Evolutionary conservation across 2,797 vertebrate genomes (phyloP).

Genomic region (Acanthiza pusilla): DNA sequence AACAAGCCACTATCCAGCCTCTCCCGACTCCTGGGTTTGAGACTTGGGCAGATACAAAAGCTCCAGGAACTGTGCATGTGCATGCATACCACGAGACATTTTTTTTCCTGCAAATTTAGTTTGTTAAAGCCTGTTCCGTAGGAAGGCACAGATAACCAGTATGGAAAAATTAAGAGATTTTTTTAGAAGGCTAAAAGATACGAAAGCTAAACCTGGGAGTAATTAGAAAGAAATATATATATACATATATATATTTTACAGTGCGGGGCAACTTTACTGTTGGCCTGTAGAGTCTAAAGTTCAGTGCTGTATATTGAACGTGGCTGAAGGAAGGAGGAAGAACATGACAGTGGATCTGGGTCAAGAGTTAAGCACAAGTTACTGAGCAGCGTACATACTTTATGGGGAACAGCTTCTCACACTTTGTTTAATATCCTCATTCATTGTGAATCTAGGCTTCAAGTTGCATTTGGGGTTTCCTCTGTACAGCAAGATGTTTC

Average conservation of each 20-base stretch:
- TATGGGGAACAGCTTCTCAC: slow-evolving; percentile 88
- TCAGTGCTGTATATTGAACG: slow-evolving; percentile 61
- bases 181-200: slow-evolving; percentile 71
- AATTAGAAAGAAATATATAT: slow-evolving; percentile 69
- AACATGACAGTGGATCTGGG: slow-evolving; percentile 54
- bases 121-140: slow-evolving; percentile 85
- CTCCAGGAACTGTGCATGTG: slow-evolving; percentile 92
- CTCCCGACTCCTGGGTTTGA: slow-evolving; percentile 98
- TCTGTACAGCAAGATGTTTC: slow-evolving; percentile 84
- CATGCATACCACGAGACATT: slow-evolving; percentile 92
- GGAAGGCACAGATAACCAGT: slow-evolving; percentile 76
- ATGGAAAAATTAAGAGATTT: slow-evolving; percentile 65
- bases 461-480: slow-evolving; percentile 85
- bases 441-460: slow-evolving; percentile 86
- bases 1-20: slow-evolving; percentile 98
- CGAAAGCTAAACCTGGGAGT: slow-evolving; percentile 61
- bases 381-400: slow-evolving; percentile 73
- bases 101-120: slow-evolving; percentile 84
- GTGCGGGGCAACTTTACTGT: slow-evolving; percentile 64
- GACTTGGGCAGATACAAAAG: slow-evolving; percentile 60
- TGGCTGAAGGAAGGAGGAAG: slow-evolving; percentile 62
- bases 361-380: slow-evolving; percentile 87
- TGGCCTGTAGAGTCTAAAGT: slow-evolving; percentile 67
- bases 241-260: slow-evolving; percentile 60
- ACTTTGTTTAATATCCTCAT: slow-evolving; percentile 81